A percentile compares a stretch with the other conserved stretches of the same genome.
Evolutionary conservation across 1,140 invertebrate genomes (phyloP).

Genomic region (Scaptodrosophila lebanonensis): DNA sequence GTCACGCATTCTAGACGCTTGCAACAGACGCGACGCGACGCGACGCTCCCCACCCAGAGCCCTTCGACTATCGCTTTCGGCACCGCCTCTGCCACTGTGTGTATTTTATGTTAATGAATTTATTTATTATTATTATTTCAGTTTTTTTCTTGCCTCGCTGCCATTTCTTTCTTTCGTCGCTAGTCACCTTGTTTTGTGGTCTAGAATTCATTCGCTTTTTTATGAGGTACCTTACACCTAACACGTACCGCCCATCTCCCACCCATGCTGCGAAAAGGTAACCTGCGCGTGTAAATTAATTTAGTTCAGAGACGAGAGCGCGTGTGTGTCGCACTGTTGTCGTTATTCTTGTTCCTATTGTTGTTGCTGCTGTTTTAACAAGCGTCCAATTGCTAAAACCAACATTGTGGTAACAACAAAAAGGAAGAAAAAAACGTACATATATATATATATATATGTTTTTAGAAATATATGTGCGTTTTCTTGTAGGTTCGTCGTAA

Average conservation of each 20-base stretch:
- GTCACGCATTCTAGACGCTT: too few species aligned
- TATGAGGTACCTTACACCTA: conserved; percentile 13
- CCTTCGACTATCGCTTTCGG: background rate
- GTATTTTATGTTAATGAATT: conserved; percentile 71
- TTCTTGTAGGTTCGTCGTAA: too few species aligned
- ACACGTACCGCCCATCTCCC: conserved; percentile 1
- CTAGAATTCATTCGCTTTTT: too few species aligned
- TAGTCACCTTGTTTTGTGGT: conserved; percentile 12
- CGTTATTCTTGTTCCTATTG: too few species aligned
- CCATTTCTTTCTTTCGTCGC: background rate
- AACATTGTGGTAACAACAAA: conserved; percentile 12
- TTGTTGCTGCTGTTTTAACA: too few species aligned
- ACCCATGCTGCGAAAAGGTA: background rate
- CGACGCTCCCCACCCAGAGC: background rate
- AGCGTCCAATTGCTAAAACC: too few species aligned
- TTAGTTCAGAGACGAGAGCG: too few species aligned
- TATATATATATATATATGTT: conserved; percentile 18
- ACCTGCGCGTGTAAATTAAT: too few species aligned
- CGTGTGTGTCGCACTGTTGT: too few species aligned
- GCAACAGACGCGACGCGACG: too few species aligned
- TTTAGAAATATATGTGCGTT: too few species aligned
- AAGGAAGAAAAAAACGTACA: background rate
- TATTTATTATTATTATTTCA: conserved; percentile 68
- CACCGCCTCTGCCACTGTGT: background rate
- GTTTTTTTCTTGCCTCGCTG: too few species aligned